A percentile compares a stretch with the other conserved stretches of the same genome.
Evolutionary conservation across 2,797 vertebrate species (phyloP).

Genomic region (Bryconaethiops microstoma): DNA sequence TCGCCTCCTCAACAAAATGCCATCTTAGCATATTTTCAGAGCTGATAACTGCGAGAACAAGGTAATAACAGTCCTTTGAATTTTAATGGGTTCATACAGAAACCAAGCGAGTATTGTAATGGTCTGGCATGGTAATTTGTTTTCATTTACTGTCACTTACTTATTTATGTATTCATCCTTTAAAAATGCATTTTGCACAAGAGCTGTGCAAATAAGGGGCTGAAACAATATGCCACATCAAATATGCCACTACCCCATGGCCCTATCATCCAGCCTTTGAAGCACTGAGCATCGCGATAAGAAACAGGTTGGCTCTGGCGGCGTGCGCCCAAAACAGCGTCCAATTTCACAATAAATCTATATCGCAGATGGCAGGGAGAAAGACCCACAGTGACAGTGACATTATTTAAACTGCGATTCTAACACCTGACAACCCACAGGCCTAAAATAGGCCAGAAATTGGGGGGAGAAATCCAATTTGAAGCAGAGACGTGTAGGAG

Average conservation of each 20-base stretch:
- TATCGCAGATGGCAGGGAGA: slow-evolving; percentile 46
- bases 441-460: slow-evolving; percentile 43
- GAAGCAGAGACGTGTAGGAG: slow-evolving; percentile 48
- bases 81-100: slow-evolving; percentile 43
- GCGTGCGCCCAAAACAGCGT: slow-evolving; percentile 35
- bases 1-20: slow-evolving; percentile 25
- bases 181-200: slow-evolving; percentile 37
- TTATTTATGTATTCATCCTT: slow-evolving; percentile 48
- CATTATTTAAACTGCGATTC: slow-evolving; percentile 46
- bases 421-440: slow-evolving; percentile 47
- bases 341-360: slow-evolving; percentile 49
- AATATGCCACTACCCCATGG: slow-evolving; percentile 39
- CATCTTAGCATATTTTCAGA: slow-evolving; percentile 30
- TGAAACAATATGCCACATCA: slow-evolving; percentile 45
- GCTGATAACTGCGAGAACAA: slow-evolving; percentile 33
- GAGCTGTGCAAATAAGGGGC: slow-evolving; percentile 49
- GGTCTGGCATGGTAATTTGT: slow-evolving; percentile 44
- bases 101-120: slow-evolving; percentile 28
- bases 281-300: slow-evolving; percentile 36
- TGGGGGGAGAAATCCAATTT: slow-evolving; percentile 55
- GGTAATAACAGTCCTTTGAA: slow-evolving; percentile 44
- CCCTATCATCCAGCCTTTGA: slow-evolving; percentile 33
- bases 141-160: slow-evolving; percentile 40
- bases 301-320: slow-evolving; percentile 31
- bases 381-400: slow-evolving; percentile 45